A percentile compares a stretch with the other conserved stretches of the same genome.
These are phyloP conservation scores for Ladona fulva DNA, from an alignment of 1,140 invertebrate genomes.

Conservation along the genomic window DNA sequence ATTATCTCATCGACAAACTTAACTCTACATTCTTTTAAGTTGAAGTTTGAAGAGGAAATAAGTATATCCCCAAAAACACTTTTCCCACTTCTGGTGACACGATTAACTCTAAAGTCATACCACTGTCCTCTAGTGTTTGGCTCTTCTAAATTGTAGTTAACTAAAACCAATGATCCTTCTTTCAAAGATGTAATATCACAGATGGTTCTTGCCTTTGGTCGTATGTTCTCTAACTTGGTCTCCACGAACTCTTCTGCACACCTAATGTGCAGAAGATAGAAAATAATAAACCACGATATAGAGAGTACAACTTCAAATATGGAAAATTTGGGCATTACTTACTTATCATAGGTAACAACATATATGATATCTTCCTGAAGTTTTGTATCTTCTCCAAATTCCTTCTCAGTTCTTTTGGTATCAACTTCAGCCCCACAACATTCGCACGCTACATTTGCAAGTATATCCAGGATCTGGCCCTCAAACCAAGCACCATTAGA, in stretches of 20 bases:
- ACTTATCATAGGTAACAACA: slow-evolving; percentile 32
- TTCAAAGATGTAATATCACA: slow-evolving; percentile 48
- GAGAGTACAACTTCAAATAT: no score
- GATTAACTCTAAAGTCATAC: slow-evolving; percentile 55
- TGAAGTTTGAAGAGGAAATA: slow-evolving; percentile 21
- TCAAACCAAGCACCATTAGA: slow-evolving; percentile 54
- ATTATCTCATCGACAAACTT: slow-evolving; percentile 50
- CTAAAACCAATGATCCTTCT: slow-evolving; percentile 54
- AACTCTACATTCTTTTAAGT: slow-evolving; percentile 46
- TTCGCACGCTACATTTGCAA: background rate
- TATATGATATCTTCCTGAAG: slow-evolving; percentile 28
- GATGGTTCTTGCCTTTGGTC: slow-evolving; percentile 52
- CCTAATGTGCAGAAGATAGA: slow-evolving; percentile 25
- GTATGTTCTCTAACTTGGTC: slow-evolving; percentile 42
- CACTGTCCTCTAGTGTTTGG: slow-evolving; percentile 60
- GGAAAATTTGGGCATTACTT: background rate
- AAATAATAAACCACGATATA: no score
- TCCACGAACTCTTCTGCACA: slow-evolving; percentile 43
- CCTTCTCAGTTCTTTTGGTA: slow-evolving; percentile 27
- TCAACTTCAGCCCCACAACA: background rate
- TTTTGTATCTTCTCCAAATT: slow-evolving; percentile 43
- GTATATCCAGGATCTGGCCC: slow-evolving; percentile 43
- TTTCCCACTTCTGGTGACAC: slow-evolving; percentile 28
- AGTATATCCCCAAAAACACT: slow-evolving; percentile 13
- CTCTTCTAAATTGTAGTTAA: slow-evolving; percentile 68